These are phyloP conservation scores for Pelecanus crispus DNA, from an alignment of 2,113 vertebrate species.

Conservation along the genomic window DNA sequence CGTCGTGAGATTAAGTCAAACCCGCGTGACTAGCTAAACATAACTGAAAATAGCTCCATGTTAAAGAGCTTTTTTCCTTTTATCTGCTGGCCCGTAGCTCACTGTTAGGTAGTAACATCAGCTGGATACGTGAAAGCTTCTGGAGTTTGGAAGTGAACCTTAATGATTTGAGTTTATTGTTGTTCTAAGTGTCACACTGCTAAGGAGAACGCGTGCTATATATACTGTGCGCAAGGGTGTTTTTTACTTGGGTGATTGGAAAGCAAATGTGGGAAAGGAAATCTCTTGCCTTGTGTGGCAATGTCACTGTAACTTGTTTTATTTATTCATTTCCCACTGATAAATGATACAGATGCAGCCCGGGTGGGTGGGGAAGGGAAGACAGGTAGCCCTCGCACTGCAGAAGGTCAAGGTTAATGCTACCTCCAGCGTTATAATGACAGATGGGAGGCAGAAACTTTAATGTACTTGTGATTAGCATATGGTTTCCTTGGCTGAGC, in stretches of 20 bases:
- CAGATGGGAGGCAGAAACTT: slow-evolving; percentile 52
- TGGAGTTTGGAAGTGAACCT: not conserved
- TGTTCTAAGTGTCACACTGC: not conserved
- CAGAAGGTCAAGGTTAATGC: slow-evolving; percentile 41
- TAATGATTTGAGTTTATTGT: not conserved
- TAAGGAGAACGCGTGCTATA: not conserved
- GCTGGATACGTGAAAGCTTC: not conserved
- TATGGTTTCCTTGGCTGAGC: slow-evolving; percentile 18
- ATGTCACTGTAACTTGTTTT: not conserved
- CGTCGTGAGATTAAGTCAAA: not conserved
- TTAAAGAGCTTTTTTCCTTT: not conserved
- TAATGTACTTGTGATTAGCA: slow-evolving; percentile 30
- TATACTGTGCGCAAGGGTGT: not conserved
- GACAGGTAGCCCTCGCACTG: not conserved
- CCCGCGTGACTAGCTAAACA: not conserved
- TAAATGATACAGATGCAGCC: not conserved
- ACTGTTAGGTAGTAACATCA: not conserved
- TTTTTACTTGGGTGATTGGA: not conserved
- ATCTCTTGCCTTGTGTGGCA: not conserved
- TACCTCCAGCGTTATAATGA: not conserved
- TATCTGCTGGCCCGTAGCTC: not conserved
- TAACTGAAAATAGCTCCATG: not conserved
- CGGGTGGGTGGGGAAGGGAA: not conserved
- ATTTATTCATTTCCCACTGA: not conserved
- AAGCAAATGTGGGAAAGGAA: not conserved